Evolutionary conservation across 2,888 invertebrate species (phyloP).

Genomic region (Muschampia plurimacula): DNA sequence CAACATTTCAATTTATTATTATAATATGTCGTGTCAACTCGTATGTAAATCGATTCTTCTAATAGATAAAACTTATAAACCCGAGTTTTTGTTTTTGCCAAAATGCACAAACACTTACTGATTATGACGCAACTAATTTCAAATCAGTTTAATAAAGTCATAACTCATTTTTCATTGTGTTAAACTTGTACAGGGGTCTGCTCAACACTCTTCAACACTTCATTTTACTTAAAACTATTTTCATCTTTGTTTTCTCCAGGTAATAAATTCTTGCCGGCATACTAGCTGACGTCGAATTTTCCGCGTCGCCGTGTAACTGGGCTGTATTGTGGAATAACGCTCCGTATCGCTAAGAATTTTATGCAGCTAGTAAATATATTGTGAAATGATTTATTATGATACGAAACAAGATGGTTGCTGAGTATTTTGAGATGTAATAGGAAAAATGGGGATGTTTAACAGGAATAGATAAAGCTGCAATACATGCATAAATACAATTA

Average conservation of each 20-base stretch:
- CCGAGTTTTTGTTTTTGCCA: too few species aligned
- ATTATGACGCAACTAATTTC: too few species aligned
- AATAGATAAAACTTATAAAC: too few species aligned
- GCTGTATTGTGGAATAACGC: slow-evolving; percentile 31
- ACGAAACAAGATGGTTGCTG: background rate
- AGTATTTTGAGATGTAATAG: background rate
- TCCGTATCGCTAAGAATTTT: slow-evolving; percentile 26
- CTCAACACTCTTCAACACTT: background rate
- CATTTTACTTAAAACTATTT: slow-evolving; percentile 33
- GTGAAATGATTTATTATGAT: slow-evolving; percentile 22
- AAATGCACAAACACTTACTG: too few species aligned
- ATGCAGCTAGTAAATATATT: slow-evolving; percentile 32
- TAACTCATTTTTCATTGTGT: background rate
- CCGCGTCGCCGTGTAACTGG: slow-evolving; percentile 25
- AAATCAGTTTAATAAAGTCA: background rate
- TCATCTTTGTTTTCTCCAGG: slow-evolving; percentile 25
- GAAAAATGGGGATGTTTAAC: background rate
- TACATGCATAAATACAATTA: background rate
- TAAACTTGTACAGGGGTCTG: background rate
- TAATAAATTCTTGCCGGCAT: slow-evolving; percentile 28
- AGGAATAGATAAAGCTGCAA: background rate
- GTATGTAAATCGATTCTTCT: too few species aligned
- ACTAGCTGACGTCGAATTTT: slow-evolving; percentile 31
- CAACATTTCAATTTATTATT: too few species aligned
- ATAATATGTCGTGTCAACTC: too few species aligned